phyloP scores from a whole-genome alignment of 2,113 vertebrate genomes.

The Lycaon pictus region DNA sequence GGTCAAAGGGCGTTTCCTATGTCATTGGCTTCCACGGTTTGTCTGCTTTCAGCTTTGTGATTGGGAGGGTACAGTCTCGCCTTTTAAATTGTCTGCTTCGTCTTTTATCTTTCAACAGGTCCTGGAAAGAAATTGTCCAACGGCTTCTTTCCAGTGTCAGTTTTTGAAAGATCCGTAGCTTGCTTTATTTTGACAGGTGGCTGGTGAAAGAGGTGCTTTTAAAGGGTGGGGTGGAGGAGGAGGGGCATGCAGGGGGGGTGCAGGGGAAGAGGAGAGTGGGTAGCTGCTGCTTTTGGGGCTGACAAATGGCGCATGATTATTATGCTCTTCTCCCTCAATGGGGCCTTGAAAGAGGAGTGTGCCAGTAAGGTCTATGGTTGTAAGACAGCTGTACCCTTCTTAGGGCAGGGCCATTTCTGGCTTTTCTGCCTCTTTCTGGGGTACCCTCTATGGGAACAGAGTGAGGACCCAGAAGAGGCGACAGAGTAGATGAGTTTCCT shows the following conservation, averaged over 20 bases:
- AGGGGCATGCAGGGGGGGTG: not conserved
- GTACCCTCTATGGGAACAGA: not conserved
- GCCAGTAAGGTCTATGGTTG: not conserved
- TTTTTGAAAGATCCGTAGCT: slow-evolving; percentile 71
- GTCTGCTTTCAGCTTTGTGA: slow-evolving; percentile 75
- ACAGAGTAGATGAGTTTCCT: slow-evolving; percentile 31
- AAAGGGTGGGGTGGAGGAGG: slow-evolving; percentile 27
- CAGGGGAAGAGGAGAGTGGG: not conserved
- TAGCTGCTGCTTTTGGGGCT: not conserved
- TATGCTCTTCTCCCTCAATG: not conserved
- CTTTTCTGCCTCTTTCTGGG: not conserved
- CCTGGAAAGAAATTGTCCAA: slow-evolving; percentile 72
- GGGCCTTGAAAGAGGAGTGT: slow-evolving; percentile 31
- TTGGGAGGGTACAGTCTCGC: slow-evolving; percentile 36
- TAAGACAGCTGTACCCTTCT: slow-evolving; percentile 35
- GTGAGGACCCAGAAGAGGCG: not conserved
- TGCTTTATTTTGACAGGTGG: slow-evolving; percentile 82
- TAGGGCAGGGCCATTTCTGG: not conserved
- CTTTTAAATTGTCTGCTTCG: slow-evolving; percentile 70
- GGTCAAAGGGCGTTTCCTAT: slow-evolving; percentile 78
- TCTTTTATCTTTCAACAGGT: slow-evolving; percentile 81
- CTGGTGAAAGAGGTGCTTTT: slow-evolving; percentile 70
- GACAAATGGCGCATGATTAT: not conserved
- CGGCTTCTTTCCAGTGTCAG: slow-evolving; percentile 64
- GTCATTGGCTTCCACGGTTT: slow-evolving; percentile 68